A percentile compares a stretch with the other conserved stretches of the same genome.
Evolutionary conservation across 2,797 vertebrate genomes (phyloP).

Genomic region (Sus cebifrons): DNA sequence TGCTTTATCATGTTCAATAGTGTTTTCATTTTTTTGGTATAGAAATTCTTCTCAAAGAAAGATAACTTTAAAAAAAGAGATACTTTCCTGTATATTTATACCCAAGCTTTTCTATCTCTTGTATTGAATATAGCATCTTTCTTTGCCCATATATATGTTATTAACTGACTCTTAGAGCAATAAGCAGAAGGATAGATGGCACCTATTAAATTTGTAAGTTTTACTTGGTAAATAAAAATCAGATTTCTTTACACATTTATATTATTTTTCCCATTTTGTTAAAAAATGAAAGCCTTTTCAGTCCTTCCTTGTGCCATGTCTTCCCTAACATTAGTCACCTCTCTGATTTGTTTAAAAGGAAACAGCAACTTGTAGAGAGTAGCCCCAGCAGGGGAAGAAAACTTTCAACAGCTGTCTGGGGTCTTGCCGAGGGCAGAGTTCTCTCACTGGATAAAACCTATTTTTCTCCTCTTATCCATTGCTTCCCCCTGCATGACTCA

Average conservation of each 20-base stretch:
- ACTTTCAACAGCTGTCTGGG: conserved; percentile 82
- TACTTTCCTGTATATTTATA: neutral
- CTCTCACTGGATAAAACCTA: conserved; percentile 63
- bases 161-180: neutral
- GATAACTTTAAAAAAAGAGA: neutral
- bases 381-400: conserved; percentile 71
- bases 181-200: neutral
- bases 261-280: neutral
- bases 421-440: conserved; percentile 76
- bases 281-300: conserved; percentile 71
- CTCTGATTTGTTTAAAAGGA: conserved; percentile 80
- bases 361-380: conserved; percentile 66
- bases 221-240: conserved; percentile 23
- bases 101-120: neutral
- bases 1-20: neutral
- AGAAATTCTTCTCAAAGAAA: neutral
- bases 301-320: conserved; percentile 6
- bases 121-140: neutral
- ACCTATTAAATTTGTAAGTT: neutral
- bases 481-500: conserved; percentile 72
- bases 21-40: neutral
- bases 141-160: neutral
- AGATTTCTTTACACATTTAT: neutral
- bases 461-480: conserved; percentile 79
- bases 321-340: conserved; percentile 56